These are phyloP conservation scores for Chelmon rostratus DNA, from an alignment of 2,797 vertebrate genomes.

Conservation along the genomic window DNA sequence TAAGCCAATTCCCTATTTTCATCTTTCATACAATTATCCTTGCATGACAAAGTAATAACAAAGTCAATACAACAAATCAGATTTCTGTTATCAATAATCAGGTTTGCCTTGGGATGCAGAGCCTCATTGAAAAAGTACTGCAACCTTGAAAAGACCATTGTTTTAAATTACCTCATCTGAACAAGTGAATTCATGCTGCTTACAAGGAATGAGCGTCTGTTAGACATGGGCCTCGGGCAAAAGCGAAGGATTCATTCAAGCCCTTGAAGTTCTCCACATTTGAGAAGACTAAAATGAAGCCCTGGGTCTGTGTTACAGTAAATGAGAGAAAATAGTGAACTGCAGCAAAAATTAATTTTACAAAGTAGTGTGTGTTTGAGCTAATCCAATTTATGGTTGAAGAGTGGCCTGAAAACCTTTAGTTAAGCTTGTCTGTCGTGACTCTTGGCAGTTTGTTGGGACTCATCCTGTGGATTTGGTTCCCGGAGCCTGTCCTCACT, in stretches of 20 bases:
- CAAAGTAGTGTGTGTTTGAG: slow-evolving; percentile 55
- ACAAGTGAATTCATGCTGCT: slow-evolving; percentile 67
- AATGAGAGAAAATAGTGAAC: slow-evolving; percentile 62
- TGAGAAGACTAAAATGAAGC: slow-evolving; percentile 64
- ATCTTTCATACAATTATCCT: slow-evolving; percentile 8
- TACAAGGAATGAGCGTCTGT: slow-evolving; percentile 63
- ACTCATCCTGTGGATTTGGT: slow-evolving; percentile 36
- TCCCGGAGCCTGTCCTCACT: too few species aligned
- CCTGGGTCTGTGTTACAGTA: slow-evolving; percentile 61
- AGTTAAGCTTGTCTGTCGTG: slow-evolving; percentile 39
- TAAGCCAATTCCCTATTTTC: not conserved
- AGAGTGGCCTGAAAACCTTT: slow-evolving; percentile 42
- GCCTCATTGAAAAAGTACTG: slow-evolving; percentile 11
- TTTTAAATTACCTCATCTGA: slow-evolving; percentile 62
- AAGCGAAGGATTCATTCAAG: slow-evolving; percentile 62
- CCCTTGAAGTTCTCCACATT: slow-evolving; percentile 59
- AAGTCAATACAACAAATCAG: slow-evolving; percentile 7
- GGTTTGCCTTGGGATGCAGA: slow-evolving; percentile 14
- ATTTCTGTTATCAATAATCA: slow-evolving; percentile 48
- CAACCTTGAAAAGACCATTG: slow-evolving; percentile 52
- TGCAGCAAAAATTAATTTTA: slow-evolving; percentile 59
- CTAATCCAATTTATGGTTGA: slow-evolving; percentile 65
- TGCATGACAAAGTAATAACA: slow-evolving; percentile 7
- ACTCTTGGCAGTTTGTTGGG: slow-evolving; percentile 42
- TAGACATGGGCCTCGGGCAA: slow-evolving; percentile 62